Evolutionary conservation across 2,888 invertebrate species (phyloP), one percentile per base, ranked within the genome.

Genomic region (Microplitis deprimator): DNA sequence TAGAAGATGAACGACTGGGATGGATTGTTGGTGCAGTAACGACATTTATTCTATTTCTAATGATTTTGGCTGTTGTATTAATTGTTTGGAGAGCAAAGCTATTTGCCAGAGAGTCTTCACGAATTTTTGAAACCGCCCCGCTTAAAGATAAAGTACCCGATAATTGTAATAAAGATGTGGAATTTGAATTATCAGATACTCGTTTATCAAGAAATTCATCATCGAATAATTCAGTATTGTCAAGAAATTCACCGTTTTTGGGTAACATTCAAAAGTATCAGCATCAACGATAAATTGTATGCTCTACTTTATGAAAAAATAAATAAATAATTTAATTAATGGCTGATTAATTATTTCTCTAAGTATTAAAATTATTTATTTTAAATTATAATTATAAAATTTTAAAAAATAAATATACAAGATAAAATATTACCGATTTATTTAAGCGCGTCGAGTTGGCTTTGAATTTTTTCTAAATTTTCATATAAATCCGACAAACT

Each of bases 21-120:
- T 89, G 89, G 89, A 85, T 89, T 13, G 89, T 89, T 10, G 89
- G 89, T n/a, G 85, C 87, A 1, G 76, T 88, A 59, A 89, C 89
- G 3, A 85, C 87, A 1, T 65, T 87, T 38, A 85, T 88, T 39
- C 79, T 89, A 13, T 85, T 89, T 20, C 81, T 89, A 13, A 82
- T 88, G 81, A 88, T 89, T 60, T 82, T 86, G 5, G 83, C 87
- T 1, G 89, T 89, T 0, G 89, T 87, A 1, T 59, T 89, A 60
- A 87, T 88, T 1, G 88, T 90, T 0, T 89, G 85, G 76, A 87
- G 85, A 73, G 83, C 85, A 8, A 85, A 84, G 7, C 81, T 88
- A 8, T 88, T 87, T 61, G 79, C 82, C 0, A 78, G 81, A 29
- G 86, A 83, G 29, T 80, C 84, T 0, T 79, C 86, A 3, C 76